Evolutionary conservation across 2,113 vertebrate species (phyloP), one percentile per base, ranked within the genome.

Genomic region (Oryzias curvinotus): DNA sequence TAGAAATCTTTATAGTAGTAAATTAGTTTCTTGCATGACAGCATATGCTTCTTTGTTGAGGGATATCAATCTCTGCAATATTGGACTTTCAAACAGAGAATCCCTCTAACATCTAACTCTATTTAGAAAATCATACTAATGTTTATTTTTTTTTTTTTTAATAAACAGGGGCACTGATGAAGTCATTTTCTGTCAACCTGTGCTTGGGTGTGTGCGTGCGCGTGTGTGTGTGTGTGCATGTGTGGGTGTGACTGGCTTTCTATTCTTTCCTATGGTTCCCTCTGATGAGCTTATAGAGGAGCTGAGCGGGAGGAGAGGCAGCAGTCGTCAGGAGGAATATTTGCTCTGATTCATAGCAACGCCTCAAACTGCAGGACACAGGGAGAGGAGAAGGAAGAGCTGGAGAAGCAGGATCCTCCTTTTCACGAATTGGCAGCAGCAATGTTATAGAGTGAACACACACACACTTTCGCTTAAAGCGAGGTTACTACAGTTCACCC

Each of bases 311-410:
- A 57, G 74, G 57, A 61, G 70, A 60, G 8, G 66, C 60, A 48
- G 72, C 69, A 43, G 78, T 84, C 56, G 82, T 84, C 66, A 76
- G 59, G 78, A 63, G 78, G 79, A 85, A 75, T 85, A 64, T 75
- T 82, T 79, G 63, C 69, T 71, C 78, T 71, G 70, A 77, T 68
- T 66, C 82, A 72, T 80, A 82, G 82, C 78, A 82, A 85, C 76
- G 70, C 59, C 54, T 79, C 62, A 57, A 76, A 44, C 49, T 68
- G 70, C 48, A 61, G 46, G 70, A 56, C 46, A 50, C 57, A 62
- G 60, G 67, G 50, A 47, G 61, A 28, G 55, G 52, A 21, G 23
- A 44, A 25, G 6, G 55, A 71, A 52, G 65, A 67, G 30, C 67
- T 19, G 7, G 53, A 57, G 62, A 17, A 55, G 71, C 60, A 69